These are phyloP conservation scores for Odontesthes bonariensis DNA, from an alignment of 2,113 vertebrate genomes.

Conservation along the genomic window DNA sequence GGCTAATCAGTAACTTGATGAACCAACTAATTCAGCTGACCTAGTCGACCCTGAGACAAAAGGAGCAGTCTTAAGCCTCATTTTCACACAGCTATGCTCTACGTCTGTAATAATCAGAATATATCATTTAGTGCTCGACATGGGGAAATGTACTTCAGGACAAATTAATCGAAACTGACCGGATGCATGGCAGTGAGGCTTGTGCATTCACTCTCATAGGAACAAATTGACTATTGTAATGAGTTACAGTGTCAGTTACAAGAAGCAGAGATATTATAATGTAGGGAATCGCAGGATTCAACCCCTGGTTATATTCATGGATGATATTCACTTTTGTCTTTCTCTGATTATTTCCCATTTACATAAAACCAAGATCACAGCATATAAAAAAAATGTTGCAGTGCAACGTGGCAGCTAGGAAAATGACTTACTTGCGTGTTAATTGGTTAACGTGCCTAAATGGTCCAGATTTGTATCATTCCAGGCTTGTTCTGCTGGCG, in stretches of 20 bases:
- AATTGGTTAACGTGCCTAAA: too few relatives aligned
- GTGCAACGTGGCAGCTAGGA: background rate
- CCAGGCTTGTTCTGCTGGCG: too few relatives aligned
- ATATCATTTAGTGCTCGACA: too few relatives aligned
- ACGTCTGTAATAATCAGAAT: background rate
- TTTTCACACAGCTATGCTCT: background rate
- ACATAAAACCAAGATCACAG: background rate
- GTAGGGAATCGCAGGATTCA: background rate
- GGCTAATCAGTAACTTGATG: slow-evolving; percentile 24
- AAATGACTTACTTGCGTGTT: background rate
- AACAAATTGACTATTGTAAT: background rate
- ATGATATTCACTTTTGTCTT: too few relatives aligned
- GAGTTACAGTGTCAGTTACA: slow-evolving; percentile 2
- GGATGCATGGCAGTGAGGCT: background rate
- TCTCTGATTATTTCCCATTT: too few relatives aligned
- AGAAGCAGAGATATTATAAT: background rate
- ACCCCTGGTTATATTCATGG: background rate
- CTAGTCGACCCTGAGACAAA: background rate
- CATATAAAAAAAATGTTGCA: background rate
- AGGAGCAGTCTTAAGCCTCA: background rate
- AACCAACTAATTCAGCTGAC: slow-evolving; percentile 31
- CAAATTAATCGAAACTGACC: background rate
- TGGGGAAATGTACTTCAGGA: background rate
- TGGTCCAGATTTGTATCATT: too few relatives aligned
- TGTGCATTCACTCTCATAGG: background rate